Evolutionary conservation across 2,888 invertebrate species (phyloP).

Genomic region (Pycnomerus fuliginosus): DNA sequence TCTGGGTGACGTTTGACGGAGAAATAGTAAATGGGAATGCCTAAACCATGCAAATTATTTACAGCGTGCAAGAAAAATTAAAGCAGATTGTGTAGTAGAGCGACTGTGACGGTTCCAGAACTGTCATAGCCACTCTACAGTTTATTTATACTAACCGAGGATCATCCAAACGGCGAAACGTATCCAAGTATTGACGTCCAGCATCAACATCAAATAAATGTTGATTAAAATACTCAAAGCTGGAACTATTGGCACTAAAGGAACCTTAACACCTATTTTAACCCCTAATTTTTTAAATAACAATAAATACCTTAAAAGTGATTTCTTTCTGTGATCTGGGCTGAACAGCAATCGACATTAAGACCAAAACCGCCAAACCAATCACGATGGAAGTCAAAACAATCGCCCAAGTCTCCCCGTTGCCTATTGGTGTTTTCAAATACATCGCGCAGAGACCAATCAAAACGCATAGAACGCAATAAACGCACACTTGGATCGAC

Average conservation of each 20-base stretch:
- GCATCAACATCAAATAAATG: constrained; percentile 80
- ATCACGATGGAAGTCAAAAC: constrained; percentile 31
- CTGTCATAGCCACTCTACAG: too few relatives aligned
- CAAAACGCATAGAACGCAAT: constrained; percentile 49
- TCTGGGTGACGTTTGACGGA: constrained; percentile 33
- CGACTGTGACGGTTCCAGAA: not conserved
- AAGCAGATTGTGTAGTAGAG: too few relatives aligned
- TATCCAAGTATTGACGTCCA: constrained; percentile 80
- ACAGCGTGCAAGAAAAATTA: constrained; percentile 33
- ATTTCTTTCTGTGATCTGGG: constrained; percentile 63
- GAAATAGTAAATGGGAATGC: constrained; percentile 47
- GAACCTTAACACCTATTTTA: too few relatives aligned
- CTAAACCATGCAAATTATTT: constrained; percentile 44
- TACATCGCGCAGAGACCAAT: constrained; percentile 45
- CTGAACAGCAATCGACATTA: constrained; percentile 60
- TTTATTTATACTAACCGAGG: constrained; percentile 62
- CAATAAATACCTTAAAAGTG: constrained; percentile 59
- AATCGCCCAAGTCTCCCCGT: constrained; percentile 47
- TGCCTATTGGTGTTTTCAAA: constrained; percentile 42
- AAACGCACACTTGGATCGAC: constrained; percentile 54
- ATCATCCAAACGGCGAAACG: constrained; percentile 78
- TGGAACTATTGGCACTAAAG: constrained; percentile 79
- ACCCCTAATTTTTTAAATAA: too few relatives aligned
- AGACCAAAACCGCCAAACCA: constrained; percentile 46
- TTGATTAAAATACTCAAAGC: constrained; percentile 80